Conservation (phyloP, 2,113 vertebrate genomes). For the Mesocricetus auratus region DNA sequence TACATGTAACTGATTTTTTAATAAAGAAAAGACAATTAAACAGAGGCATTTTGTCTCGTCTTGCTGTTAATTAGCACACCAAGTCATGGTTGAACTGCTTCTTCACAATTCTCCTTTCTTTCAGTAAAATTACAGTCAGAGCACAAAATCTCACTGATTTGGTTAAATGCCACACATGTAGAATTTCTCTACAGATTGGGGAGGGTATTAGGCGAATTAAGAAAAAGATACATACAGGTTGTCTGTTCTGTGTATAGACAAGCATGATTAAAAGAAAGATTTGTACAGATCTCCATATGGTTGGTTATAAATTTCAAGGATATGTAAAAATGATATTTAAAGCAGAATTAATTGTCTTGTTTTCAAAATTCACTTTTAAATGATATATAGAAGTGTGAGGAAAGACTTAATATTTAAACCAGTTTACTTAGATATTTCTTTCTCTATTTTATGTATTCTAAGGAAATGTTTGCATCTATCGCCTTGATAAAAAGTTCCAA, state of each 20-base stretch:
- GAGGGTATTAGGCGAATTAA: not conserved
- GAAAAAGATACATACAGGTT: not conserved
- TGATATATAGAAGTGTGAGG: not conserved
- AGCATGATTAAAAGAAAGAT: not conserved
- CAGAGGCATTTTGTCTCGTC: slow-evolving; percentile 13
- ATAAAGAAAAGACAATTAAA: slow-evolving; percentile 54
- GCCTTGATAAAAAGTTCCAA: not conserved
- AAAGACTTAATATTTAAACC: not conserved
- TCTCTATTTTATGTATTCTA: slow-evolving; percentile 18
- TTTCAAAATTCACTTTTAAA: slow-evolving; percentile 43
- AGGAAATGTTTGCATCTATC: not conserved
- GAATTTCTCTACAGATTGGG: not conserved
- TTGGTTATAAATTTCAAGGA: not conserved
- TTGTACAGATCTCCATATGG: not conserved
- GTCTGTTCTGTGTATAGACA: not conserved
- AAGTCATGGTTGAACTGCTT: slow-evolving; percentile 35
- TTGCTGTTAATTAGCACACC: slow-evolving; percentile 41
- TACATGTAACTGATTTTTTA: slow-evolving; percentile 56
- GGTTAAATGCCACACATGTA: not conserved
- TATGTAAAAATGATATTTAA: not conserved
- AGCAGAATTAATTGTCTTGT: not conserved
- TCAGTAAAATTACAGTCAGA: slow-evolving; percentile 3
- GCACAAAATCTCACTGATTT: not conserved
- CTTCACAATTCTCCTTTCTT: slow-evolving; percentile 7
- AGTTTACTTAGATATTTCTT: not conserved